phyloP scores from a whole-genome alignment of 2,888 invertebrate species.

The Prosopocoilus inquinatus region DNA sequence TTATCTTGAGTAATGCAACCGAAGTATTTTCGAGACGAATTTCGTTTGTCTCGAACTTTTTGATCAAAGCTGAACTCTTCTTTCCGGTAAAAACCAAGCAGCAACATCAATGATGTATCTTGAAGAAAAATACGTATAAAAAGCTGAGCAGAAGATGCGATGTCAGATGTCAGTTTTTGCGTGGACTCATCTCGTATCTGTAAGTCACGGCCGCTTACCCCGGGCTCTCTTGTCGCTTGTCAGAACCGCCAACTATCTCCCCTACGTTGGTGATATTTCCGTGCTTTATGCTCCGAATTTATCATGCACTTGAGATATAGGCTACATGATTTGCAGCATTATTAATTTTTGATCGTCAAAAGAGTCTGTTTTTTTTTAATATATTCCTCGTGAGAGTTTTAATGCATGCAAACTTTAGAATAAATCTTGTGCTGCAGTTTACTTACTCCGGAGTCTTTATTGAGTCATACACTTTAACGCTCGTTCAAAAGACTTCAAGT shows the following conservation, averaged over 20 bases:
- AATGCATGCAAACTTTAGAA: too few species aligned
- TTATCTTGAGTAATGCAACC: not conserved
- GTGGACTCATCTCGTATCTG: conserved; percentile 32
- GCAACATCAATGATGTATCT: conserved; percentile 35
- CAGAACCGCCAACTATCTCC: conserved; percentile 29
- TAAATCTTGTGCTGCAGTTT: too few species aligned
- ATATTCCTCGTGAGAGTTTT: too few species aligned
- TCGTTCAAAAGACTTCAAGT: too few species aligned
- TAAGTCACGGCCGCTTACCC: conserved; percentile 35
- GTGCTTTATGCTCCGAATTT: conserved; percentile 8
- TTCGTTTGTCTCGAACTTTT: conserved; percentile 16
- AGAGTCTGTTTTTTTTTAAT: too few species aligned
- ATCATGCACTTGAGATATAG: conserved; percentile 1
- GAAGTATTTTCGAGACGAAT: not conserved
- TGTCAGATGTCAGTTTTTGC: conserved; percentile 39
- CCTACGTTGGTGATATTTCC: conserved; percentile 29
- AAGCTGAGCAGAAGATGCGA: conserved; percentile 34
- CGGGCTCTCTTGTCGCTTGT: conserved; percentile 36
- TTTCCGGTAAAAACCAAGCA: conserved; percentile 23
- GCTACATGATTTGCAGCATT: conserved; percentile 9
- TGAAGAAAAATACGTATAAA: conserved; percentile 32
- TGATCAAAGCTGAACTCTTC: conserved; percentile 26
- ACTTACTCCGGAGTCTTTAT: too few species aligned
- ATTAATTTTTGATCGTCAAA: conserved; percentile 12
- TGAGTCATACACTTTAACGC: too few species aligned